Base-by-base conservation (phyloP, 2,797 vertebrate genomes). In the Hephaestus fuliginosus region DNA sequence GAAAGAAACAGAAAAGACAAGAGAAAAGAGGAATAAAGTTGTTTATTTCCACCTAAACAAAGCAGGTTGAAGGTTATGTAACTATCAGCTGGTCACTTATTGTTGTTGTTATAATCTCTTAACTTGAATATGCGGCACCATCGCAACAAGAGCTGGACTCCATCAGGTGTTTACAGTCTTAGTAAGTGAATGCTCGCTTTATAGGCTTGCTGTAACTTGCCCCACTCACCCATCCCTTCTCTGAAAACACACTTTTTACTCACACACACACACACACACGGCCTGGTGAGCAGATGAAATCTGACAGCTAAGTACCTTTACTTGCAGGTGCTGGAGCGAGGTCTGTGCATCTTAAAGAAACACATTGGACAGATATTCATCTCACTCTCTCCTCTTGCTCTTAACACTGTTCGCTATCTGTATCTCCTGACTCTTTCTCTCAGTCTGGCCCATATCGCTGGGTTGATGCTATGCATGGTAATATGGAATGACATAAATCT, bases 261-360 rank as follows among this genome's bases (percentile, higher is more conserved):
- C 83, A 83, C 74, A 65, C 60, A 74, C 33, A 61, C 65, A 79
- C 70, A 81, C 70, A 82, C 78, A 66, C 74, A 75, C 25, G 1
- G 56, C 64, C 72, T 46, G 49, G 82, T 84, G 86, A 85, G 81
- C 82, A 87, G 83, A 92, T 91, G 85, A 86, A 88, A 85, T 82
- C 57, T 83, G 83, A 90, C 86, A 84, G 86, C 89, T 91, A 91
- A 91, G 88, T 75, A 86, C 81, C 81, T 91, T 90, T 82, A 74
- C 76, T 85, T 76, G 77, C 85, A 92, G 85, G 87, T 89, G 79
- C 84, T 81, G 78, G 61, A 90, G 70, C 81, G 28, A 48, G 71
- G 85, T 65, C 76, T 77, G 80, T 81, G 83, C 88, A 85, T 91
- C 80, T 90, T 86, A 88, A 91, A 82, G 70, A 90, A 77, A 18